Evolutionary conservation across 1,140 invertebrate species (phyloP).

Genomic region (Drosophila repletoides): DNA sequence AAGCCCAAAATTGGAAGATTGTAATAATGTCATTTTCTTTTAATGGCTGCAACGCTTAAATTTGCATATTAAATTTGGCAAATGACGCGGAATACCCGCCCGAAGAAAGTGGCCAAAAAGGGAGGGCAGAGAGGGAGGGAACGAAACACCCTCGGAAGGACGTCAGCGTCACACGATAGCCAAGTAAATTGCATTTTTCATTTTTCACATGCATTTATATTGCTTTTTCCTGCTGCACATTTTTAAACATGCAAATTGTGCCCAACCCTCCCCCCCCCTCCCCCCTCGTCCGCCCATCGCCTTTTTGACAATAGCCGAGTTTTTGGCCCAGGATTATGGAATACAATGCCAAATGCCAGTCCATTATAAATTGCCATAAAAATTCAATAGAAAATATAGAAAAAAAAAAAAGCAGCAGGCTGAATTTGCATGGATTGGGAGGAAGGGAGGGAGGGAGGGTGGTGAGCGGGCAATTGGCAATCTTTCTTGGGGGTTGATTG

Average conservation of each 20-base stretch:
- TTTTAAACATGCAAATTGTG: conserved; percentile 81
- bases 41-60: conserved; percentile 48
- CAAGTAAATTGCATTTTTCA: conserved; percentile 68
- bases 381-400: conserved; percentile 72
- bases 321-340: conserved; percentile 47
- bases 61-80: conserved; percentile 47
- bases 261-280: not conserved
- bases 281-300: conserved; percentile 21
- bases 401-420: conserved; percentile 36
- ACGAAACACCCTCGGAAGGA: conserved; percentile 54
- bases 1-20: conserved; percentile 11
- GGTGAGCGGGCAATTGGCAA: conserved; percentile 13
- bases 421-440: conserved; percentile 57
- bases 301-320: conserved; percentile 56
- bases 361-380: conserved; percentile 75
- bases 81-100: conserved; percentile 18
- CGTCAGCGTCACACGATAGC: conserved; percentile 21
- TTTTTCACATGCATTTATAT: conserved; percentile 62
- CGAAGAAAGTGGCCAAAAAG: not conserved
- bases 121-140: not conserved
- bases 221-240: conserved; percentile 47
- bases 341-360: conserved; percentile 38
- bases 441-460: conserved; percentile 16
- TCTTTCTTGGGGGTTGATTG: conserved; percentile 39
- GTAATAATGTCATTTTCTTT: conserved; percentile 43